phyloP scores from a whole-genome alignment of 2,797 vertebrate genomes.

The Acipenser oxyrinchus region DNA sequence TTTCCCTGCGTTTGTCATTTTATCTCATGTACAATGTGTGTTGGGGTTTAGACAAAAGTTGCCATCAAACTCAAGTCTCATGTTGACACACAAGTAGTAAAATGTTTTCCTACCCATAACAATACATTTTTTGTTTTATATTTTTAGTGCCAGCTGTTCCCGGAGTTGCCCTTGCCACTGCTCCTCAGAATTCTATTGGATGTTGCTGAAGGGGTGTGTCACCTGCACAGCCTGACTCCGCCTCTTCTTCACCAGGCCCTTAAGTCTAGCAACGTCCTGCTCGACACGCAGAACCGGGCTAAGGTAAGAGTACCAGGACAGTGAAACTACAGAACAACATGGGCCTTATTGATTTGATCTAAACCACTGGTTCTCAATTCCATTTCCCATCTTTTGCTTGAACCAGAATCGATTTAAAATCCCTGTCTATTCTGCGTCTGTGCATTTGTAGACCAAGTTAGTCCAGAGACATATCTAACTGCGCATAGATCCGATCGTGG shows the following conservation, averaged over 20 bases:
- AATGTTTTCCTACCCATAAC: too few species aligned
- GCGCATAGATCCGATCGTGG: background rate
- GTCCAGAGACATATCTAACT: background rate
- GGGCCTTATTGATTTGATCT: too few species aligned
- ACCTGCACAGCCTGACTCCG: constrained; percentile 36
- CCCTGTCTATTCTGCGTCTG: background rate
- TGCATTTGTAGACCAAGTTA: background rate
- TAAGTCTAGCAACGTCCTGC: constrained; percentile 52
- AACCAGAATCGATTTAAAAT: background rate
- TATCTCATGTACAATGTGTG: background rate
- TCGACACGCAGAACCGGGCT: constrained; percentile 47
- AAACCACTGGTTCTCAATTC: too few species aligned
- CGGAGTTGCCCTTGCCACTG: constrained; percentile 39
- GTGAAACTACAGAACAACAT: too few species aligned
- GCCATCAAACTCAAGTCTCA: background rate
- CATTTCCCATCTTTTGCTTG: background rate
- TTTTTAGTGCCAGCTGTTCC: constrained; percentile 37
- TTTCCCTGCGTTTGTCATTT: background rate
- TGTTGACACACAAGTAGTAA: background rate
- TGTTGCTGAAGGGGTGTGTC: constrained; percentile 46
- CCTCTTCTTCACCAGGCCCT: constrained; percentile 41
- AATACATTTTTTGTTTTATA: background rate
- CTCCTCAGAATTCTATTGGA: constrained; percentile 43
- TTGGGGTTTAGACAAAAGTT: background rate
- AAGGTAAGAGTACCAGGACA: constrained; percentile 38